Percentiles rank a stretch among this genome's conserved stretches.
Evolutionary conservation across 2,113 vertebrate species (phyloP).

Genomic region (Todiramphus chloris): DNA sequence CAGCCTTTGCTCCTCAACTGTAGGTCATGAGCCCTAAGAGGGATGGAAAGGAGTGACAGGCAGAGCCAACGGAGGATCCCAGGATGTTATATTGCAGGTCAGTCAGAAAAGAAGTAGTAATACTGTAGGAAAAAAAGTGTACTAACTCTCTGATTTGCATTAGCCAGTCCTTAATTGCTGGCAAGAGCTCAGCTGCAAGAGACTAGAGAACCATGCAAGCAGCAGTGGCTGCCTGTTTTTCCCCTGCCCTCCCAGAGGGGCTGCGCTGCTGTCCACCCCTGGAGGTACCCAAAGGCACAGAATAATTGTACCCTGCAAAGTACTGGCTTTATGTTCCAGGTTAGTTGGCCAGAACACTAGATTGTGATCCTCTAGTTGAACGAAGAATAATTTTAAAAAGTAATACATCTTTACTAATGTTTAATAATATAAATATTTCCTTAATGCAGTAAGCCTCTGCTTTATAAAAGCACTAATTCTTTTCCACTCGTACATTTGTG

Average conservation of each 20-base stretch:
- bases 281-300: background rate
- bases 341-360: background rate
- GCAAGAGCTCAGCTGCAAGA: background rate
- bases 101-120: background rate
- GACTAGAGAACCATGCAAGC: background rate
- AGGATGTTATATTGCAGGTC: background rate
- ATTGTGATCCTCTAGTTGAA: background rate
- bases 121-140: background rate
- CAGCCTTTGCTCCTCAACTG: accelerated
- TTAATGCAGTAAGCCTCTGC: background rate
- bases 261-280: accelerated
- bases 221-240: background rate
- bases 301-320: background rate
- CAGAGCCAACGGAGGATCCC: background rate
- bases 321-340: background rate
- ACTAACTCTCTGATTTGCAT: background rate
- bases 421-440: background rate
- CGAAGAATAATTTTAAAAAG: background rate
- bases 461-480: slow-evolving; percentile 31
- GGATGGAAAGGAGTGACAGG: background rate
- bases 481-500: background rate
- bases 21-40: background rate
- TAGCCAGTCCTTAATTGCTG: background rate
- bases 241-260: accelerated
- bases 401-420: background rate